Evolutionary conservation across 2,888 invertebrate genomes (phyloP).

Genomic region (Asteroscopus sphinx): DNA sequence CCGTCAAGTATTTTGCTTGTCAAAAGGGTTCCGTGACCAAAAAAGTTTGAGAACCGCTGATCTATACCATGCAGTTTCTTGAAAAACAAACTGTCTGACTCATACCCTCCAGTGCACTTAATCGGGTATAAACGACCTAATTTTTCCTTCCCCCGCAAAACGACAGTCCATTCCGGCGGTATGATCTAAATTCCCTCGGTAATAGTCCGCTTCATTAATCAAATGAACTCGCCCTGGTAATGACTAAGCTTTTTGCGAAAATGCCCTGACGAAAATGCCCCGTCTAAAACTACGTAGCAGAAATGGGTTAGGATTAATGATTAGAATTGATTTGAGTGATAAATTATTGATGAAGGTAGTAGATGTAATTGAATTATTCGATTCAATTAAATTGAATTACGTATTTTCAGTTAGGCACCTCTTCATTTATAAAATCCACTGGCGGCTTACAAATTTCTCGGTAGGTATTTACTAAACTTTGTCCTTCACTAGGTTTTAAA

Average conservation of each 20-base stretch:
- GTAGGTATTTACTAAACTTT: too few species aligned
- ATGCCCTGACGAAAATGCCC: conserved; percentile 19
- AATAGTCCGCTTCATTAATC: conserved; percentile 49
- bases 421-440: conserved; percentile 4
- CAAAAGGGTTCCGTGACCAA: too few species aligned
- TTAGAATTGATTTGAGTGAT: conserved; percentile 14
- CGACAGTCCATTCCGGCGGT: conserved; percentile 14
- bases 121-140: background rate
- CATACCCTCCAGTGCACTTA: background rate
- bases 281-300: background rate
- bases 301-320: conserved; percentile 14
- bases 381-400: too few species aligned
- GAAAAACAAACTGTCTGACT: background rate
- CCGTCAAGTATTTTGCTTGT: too few species aligned
- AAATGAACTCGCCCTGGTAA: conserved; percentile 38
- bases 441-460: background rate
- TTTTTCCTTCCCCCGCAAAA: conserved; percentile 14
- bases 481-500: too few species aligned
- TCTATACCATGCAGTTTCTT: too few species aligned
- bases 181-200: conserved; percentile 27
- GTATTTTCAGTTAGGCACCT: too few species aligned
- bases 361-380: background rate
- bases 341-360: conserved; percentile 3
- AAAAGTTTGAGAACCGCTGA: too few species aligned
- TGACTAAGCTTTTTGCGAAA: conserved; percentile 40